Conservation (phyloP, 37 sponge, comb jelly and placozoan species). For the Spongia lamella region DNA sequence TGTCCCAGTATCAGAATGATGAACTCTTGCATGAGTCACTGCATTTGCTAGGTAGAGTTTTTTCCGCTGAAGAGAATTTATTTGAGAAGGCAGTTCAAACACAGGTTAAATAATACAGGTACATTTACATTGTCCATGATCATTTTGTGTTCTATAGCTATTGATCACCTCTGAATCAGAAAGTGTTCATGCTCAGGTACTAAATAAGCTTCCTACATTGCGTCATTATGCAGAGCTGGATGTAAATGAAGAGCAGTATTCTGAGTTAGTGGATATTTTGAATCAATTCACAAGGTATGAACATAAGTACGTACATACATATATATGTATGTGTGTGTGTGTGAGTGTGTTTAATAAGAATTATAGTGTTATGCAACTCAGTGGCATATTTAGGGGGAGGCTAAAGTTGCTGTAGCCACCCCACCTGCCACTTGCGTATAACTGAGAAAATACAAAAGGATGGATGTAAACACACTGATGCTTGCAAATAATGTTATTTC, state of each 20-base stretch:
- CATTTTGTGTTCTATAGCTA: constrained; percentile 6
- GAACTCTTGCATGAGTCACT: constrained; percentile 49
- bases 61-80: constrained; percentile 34
- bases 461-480: too few relatives aligned
- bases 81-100: constrained; percentile 61
- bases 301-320: too few relatives aligned
- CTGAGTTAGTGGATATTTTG: constrained; percentile 9
- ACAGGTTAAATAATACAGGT: neutral
- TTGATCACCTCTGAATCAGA: constrained; percentile 8
- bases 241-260: neutral
- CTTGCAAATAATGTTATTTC: too few relatives aligned
- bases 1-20: constrained; percentile 44
- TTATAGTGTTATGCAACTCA: too few relatives aligned
- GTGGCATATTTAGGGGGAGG: too few relatives aligned
- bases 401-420: too few relatives aligned
- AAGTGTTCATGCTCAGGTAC: neutral
- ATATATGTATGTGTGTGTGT: too few relatives aligned
- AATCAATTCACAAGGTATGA: neutral
- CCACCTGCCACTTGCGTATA: too few relatives aligned
- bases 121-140: neutral
- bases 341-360: too few relatives aligned
- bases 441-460: too few relatives aligned
- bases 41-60: constrained; percentile 46
- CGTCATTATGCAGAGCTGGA: neutral
- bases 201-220: neutral